A percentile compares a stretch with the other conserved stretches of the same genome.
Evolutionary conservation across 2,888 invertebrate species (phyloP).

Genomic region (Suillia variegata): DNA sequence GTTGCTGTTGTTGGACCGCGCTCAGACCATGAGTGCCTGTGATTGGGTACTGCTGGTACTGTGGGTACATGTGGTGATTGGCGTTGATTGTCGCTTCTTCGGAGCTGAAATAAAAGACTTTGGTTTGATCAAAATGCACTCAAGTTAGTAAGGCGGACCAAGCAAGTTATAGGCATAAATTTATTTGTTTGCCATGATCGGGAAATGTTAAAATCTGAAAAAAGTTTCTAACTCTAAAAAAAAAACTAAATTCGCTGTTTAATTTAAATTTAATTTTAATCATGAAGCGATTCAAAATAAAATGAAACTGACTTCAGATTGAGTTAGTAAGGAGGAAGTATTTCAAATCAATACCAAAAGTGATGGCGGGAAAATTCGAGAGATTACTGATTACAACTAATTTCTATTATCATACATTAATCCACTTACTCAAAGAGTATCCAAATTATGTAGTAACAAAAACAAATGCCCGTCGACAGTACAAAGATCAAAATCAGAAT

Average conservation of each 20-base stretch:
- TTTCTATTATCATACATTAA: not conserved
- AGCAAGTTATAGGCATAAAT: not conserved
- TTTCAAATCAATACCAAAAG: too few relatives aligned
- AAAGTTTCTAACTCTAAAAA: too few relatives aligned
- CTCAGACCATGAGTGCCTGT: conserved; percentile 36
- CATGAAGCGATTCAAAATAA: too few relatives aligned
- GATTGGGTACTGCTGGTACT: conserved; percentile 42
- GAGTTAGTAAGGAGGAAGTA: too few relatives aligned
- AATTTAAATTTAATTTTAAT: too few relatives aligned
- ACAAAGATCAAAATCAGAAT: conserved; percentile 79
- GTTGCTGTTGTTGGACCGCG: conserved; percentile 33
- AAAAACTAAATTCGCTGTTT: too few relatives aligned
- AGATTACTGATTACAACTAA: too few relatives aligned
- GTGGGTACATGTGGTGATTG: conserved; percentile 42
- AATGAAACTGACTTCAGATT: too few relatives aligned
- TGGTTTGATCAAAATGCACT: conserved; percentile 48
- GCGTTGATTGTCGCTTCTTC: conserved; percentile 60
- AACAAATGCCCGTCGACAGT: conserved; percentile 80
- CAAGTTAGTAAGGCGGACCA: not conserved
- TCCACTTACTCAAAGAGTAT: conserved; percentile 86
- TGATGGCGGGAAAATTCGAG: too few relatives aligned
- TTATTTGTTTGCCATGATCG: conserved; percentile 1
- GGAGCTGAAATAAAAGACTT: conserved; percentile 57
- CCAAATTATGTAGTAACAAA: conserved; percentile 93
- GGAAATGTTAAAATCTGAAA: too few relatives aligned